Evolutionary conservation across 2,113 vertebrate genomes (phyloP).

Genomic region (Abramis brama): DNA sequence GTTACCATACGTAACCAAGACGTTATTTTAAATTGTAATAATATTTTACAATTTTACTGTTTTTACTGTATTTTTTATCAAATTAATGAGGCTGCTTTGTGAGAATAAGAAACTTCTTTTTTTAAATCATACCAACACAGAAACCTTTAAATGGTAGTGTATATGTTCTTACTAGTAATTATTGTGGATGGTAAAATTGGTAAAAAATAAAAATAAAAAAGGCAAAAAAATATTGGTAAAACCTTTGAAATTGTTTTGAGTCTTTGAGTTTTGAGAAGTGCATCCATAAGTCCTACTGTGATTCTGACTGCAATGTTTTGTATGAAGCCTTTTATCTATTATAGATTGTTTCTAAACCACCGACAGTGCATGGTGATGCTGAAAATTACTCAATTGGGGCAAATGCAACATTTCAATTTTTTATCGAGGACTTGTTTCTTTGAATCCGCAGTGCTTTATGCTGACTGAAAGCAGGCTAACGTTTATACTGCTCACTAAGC

Average conservation of each 20-base stretch:
- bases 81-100: background rate
- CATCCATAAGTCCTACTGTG: background rate
- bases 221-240: background rate
- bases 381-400: background rate
- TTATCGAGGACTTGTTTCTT: background rate
- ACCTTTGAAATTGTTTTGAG: background rate
- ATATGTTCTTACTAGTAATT: background rate
- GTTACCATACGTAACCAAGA: too few species aligned
- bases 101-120: background rate
- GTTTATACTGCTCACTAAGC: slow-evolving; percentile 55
- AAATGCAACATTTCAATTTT: slow-evolving; percentile 21
- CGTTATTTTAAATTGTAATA: background rate
- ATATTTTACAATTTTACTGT: background rate
- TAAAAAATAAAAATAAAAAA: too few species aligned
- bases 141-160: background rate
- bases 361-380: background rate
- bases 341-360: slow-evolving; percentile 22
- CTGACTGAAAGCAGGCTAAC: slow-evolving; percentile 48
- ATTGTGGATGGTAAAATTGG: background rate
- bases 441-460: background rate
- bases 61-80: background rate
- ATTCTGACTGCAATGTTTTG: background rate
- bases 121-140: background rate
- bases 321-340: slow-evolving; percentile 2
- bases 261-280: background rate